phyloP scores from a whole-genome alignment of 2,797 vertebrate genomes.

The Hydrophis major region DNA sequence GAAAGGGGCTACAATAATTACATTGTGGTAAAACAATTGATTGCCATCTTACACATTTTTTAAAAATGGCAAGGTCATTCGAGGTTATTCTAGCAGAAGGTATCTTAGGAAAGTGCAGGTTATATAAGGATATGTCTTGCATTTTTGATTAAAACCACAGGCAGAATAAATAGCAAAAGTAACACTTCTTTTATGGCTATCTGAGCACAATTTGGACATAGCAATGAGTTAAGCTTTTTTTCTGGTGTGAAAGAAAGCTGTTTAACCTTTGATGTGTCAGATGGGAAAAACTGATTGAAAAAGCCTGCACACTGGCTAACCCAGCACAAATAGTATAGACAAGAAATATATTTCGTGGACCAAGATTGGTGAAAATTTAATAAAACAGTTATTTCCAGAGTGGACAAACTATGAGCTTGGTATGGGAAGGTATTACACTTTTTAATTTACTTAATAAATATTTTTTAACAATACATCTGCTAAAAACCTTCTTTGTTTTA shows the following conservation, averaged over 20 bases:
- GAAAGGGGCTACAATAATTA: neutral
- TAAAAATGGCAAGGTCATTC: neutral
- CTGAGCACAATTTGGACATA: conserved; percentile 29
- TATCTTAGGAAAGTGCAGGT: conserved; percentile 5
- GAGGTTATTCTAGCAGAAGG: neutral
- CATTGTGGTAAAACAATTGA: too few species aligned
- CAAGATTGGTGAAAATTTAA: neutral
- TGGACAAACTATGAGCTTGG: neutral
- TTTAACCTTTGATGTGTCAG: conserved; percentile 58
- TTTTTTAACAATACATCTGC: neutral
- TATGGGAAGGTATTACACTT: neutral
- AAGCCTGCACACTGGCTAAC: neutral
- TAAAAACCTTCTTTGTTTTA: neutral
- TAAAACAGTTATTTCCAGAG: neutral
- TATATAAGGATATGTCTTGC: conserved; percentile 12
- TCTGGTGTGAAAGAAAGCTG: conserved; percentile 53
- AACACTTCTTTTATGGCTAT: conserved; percentile 17
- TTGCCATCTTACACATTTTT: neutral
- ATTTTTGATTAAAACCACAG: conserved; percentile 24
- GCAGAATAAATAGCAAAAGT: conserved; percentile 10
- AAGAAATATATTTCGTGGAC: neutral
- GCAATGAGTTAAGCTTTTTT: conserved; percentile 44
- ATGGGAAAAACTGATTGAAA: conserved; percentile 49
- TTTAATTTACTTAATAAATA: conserved; percentile 5
- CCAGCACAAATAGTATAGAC: neutral